These are phyloP conservation scores for Dissostichus mawsoni DNA, from an alignment of 2,113 vertebrate genomes.

Conservation along the genomic window DNA sequence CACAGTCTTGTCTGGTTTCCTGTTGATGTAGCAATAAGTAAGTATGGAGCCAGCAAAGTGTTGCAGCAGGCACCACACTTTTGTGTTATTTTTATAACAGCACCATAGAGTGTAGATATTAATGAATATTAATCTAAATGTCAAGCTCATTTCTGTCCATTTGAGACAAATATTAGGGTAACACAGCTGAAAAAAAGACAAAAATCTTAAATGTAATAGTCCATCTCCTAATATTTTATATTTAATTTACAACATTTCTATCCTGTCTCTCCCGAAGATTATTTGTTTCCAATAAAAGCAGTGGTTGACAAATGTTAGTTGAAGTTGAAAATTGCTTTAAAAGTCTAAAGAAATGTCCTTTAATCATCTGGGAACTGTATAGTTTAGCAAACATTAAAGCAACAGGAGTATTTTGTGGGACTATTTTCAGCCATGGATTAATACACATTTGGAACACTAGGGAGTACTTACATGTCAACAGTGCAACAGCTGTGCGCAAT, in stretches of 20 bases:
- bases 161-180: neutral
- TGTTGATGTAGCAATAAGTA: conserved; percentile 6
- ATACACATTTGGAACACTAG: neutral
- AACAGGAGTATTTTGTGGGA: neutral
- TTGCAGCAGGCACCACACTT: neutral
- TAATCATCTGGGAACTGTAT: neutral
- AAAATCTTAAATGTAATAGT: neutral
- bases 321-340: neutral
- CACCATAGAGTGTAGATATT: neutral
- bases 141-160: neutral
- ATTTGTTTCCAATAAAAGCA: neutral
- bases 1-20: neutral
- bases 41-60: conserved; percentile 14
- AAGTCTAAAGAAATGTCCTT: too few species aligned
- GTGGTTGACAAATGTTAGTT: neutral
- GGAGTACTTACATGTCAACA: neutral
- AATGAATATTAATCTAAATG: neutral
- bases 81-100: neutral
- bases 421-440: neutral
- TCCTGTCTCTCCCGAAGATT: neutral
- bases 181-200: neutral
- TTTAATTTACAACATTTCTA: neutral
- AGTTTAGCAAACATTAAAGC: neutral
- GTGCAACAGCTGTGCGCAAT: neutral
- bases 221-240: neutral